Percentiles rank a stretch among this genome's conserved stretches.
phyloP scores from a whole-genome alignment of 2,797 vertebrate species.

The Sphenodon punctatus region DNA sequence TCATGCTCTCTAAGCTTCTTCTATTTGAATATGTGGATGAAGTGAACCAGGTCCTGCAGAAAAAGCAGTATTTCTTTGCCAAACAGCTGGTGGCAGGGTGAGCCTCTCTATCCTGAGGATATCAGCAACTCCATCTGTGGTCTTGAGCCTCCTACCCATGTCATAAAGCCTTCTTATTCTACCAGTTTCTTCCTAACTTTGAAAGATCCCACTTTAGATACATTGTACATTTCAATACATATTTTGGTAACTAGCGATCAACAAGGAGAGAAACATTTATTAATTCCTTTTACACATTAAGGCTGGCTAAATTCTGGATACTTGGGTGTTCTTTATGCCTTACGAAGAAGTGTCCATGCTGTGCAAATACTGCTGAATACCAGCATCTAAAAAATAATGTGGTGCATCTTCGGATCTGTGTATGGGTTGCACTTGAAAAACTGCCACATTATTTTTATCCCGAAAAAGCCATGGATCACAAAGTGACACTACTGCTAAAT shows the following conservation, averaged over 20 bases:
- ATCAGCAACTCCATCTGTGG: neutral
- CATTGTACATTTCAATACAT: neutral
- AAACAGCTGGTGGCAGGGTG: neutral
- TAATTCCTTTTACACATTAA: slow-evolving; percentile 56
- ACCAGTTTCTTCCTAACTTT: neutral
- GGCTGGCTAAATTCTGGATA: slow-evolving; percentile 61
- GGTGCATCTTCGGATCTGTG: slow-evolving; percentile 18
- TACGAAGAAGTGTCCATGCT: slow-evolving; percentile 32
- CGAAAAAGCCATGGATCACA: slow-evolving; percentile 17
- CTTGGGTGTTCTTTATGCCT: slow-evolving; percentile 24
- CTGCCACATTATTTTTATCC: slow-evolving; percentile 29
- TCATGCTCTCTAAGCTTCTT: neutral
- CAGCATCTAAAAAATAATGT: slow-evolving; percentile 41
- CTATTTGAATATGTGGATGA: neutral
- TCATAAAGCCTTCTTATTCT: slow-evolving; percentile 10
- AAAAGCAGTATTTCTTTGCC: neutral
- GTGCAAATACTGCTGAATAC: slow-evolving; percentile 19
- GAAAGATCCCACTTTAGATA: neutral
- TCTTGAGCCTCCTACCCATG: neutral
- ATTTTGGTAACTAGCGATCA: slow-evolving; percentile 1
- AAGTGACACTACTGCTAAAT: slow-evolving; percentile 18
- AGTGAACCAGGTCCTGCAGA: slow-evolving; percentile 2
- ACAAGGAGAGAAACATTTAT: neutral
- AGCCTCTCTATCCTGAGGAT: neutral
- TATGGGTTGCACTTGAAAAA: slow-evolving; percentile 22